Conservation (phyloP, 2,888 invertebrate genomes). For the Patella pellucida region DNA sequence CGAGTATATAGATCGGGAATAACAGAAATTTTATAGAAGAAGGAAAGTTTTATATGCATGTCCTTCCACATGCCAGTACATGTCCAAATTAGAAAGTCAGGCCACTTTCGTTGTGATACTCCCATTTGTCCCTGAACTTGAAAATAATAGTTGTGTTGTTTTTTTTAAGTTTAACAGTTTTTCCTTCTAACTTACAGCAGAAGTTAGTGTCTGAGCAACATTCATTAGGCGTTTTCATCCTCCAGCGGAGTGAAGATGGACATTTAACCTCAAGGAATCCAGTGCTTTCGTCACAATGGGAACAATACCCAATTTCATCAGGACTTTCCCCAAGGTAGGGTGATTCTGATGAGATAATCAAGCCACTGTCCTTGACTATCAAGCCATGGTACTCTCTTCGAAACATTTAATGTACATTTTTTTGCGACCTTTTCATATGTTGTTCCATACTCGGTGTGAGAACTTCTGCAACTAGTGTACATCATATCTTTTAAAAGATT, state of each 20-base stretch:
- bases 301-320: background rate
- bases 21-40: too few species aligned
- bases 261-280: constrained; percentile 2
- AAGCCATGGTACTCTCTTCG: too few species aligned
- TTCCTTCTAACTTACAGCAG: background rate
- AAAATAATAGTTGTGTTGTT: background rate
- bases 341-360: too few species aligned
- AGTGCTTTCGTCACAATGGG: constrained; percentile 7
- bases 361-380: too few species aligned
- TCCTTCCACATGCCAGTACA: background rate
- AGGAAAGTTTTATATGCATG: background rate
- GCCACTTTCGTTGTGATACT: background rate
- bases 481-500: too few species aligned
- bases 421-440: too few species aligned
- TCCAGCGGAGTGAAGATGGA: background rate
- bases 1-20: too few species aligned
- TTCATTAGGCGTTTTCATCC: background rate
- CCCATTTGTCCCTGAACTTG: constrained; percentile 12
- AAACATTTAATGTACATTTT: too few species aligned
- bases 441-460: too few species aligned
- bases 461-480: too few species aligned
- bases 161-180: background rate
- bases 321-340: constrained; percentile 5
- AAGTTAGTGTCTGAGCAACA: background rate
- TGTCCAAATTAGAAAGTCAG: constrained; percentile 10